phyloP scores from a whole-genome alignment of 2,888 invertebrate genomes.

The Apodemia hepburni region DNA sequence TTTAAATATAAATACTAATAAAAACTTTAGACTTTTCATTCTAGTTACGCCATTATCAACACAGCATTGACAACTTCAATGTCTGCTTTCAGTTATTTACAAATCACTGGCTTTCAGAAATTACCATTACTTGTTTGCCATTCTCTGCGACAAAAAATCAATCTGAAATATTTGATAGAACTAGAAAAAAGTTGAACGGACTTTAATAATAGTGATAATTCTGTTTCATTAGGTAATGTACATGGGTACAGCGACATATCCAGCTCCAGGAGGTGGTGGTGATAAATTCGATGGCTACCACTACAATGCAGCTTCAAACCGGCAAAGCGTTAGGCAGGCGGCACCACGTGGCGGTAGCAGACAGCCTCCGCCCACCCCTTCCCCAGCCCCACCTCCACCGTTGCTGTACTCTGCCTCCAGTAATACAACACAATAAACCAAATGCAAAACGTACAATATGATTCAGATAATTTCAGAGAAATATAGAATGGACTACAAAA shows the following conservation, averaged over 20 bases:
- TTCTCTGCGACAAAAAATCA: too few species aligned
- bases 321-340: conserved; percentile 59
- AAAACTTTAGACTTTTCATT: too few species aligned
- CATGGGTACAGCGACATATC: conserved; percentile 70
- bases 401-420: conserved; percentile 39
- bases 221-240: conserved; percentile 57
- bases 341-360: conserved; percentile 50
- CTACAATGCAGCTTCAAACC: conserved; percentile 70
- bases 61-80: too few species aligned
- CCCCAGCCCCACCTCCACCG: conserved; percentile 43
- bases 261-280: conserved; percentile 40
- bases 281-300: conserved; percentile 74
- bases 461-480: not conserved
- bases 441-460: not conserved
- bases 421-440: conserved; percentile 48
- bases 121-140: too few species aligned
- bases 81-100: too few species aligned
- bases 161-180: not conserved
- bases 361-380: conserved; percentile 39
- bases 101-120: too few species aligned
- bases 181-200: too few species aligned
- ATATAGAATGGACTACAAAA: not conserved
- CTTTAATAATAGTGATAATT: not conserved
- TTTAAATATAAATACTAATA: too few species aligned
- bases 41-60: too few species aligned